Conservation (phyloP, 2,888 invertebrate genomes). For the Sialis lutaria region DNA sequence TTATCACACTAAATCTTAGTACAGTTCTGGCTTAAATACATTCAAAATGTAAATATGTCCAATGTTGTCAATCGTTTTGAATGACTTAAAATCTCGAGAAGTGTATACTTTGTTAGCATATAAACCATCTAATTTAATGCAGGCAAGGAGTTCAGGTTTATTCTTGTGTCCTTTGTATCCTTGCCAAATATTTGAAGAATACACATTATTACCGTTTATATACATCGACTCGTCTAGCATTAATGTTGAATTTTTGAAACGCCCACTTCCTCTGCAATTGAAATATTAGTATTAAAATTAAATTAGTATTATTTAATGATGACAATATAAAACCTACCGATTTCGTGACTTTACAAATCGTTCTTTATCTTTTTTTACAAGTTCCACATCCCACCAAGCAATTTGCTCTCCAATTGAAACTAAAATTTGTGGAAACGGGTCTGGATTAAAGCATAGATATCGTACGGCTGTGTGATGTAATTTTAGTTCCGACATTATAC, state of each 20-base stretch:
- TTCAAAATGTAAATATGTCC: constrained; percentile 42
- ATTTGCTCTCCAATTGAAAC: constrained; percentile 38
- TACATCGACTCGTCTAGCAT: neutral
- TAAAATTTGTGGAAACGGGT: constrained; percentile 29
- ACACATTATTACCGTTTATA: neutral
- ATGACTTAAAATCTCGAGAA: constrained; percentile 31
- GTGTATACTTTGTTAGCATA: constrained; percentile 19
- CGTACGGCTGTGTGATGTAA: constrained; percentile 36
- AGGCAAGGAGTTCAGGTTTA: constrained; percentile 20
- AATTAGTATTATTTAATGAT: neutral
- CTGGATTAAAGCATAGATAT: constrained; percentile 33
- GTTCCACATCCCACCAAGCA: constrained; percentile 37
- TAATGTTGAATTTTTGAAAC: neutral
- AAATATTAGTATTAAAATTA: neutral
- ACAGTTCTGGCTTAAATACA: constrained; percentile 13
- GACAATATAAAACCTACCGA: constrained; percentile 5
- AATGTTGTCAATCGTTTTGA: constrained; percentile 40
- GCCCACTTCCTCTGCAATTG: constrained; percentile 2
- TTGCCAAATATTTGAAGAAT: constrained; percentile 8
- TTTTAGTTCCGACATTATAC: constrained; percentile 25
- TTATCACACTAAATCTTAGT: neutral
- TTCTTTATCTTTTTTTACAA: constrained; percentile 16
- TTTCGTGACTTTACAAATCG: constrained; percentile 6
- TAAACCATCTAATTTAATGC: constrained; percentile 22
- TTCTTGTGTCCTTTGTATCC: constrained; percentile 14